Base-by-base conservation (phyloP, 2,113 vertebrate species). In the Indicator indicator region DNA sequence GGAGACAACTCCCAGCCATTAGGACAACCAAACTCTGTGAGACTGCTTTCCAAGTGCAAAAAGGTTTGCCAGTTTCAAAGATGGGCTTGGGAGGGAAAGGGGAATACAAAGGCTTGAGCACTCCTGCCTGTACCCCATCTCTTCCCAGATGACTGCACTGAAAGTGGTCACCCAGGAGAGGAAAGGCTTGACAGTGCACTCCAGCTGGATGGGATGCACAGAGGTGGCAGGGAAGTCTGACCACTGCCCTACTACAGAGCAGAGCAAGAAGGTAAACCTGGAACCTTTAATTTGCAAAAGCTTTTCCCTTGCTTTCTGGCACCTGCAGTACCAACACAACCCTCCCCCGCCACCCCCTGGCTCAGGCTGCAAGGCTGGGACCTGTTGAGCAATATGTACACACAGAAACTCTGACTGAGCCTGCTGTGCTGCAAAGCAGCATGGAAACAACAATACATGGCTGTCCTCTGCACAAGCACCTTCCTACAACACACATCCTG, bases 131-230 rank as follows among this genome's bases (percentile, higher is more conserved):
- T 9, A 63, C 6, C 11, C 33, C 30, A 59, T 23, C 18, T 7
- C 56, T 21, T 67, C 18, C 55, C 83, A 55, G 5, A 30, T 18
- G 63, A 36, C 55, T 65, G 27, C 15, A 48, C 50, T 58, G 58
- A 27, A 84, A 62, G 40, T 0, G 5, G 71, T 32, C 71, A 46
- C 3, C 40, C 55, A 13, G 59, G 12, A 69, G 27, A 83, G 32
- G 50, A 89, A 59, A 55, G 60, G 36, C 26, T 73, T 0, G 0
- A 0, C 3, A 27, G 44, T 62, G 67, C 55, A 72, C n/a, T 16
- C 32, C 0, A 0, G 54, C 63, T 44, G 50, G 40, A 63, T 62
- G 71, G 38, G 76, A 76, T 3, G 0, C 32, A 30, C 0, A 0
- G 68, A 86, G 26, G 23, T 28, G 56, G 36, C 27, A 62, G 38